Evolutionary conservation across 2,888 invertebrate species (phyloP), one percentile per base, ranked within the genome.

Genomic region (Ophraella communa): DNA sequence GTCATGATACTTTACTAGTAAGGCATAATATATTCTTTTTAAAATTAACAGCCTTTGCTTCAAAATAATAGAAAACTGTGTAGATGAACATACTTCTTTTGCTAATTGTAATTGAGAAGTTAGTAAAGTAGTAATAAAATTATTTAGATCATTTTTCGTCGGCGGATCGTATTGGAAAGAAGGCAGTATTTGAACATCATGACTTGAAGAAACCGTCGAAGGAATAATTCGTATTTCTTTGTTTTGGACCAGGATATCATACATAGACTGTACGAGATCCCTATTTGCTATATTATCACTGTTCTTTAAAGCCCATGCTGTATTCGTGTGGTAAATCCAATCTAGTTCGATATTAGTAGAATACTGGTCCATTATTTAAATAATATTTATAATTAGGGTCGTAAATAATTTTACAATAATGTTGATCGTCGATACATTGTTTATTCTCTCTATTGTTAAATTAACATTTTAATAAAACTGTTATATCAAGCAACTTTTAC

Each of bases 241-340:
- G 74, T 85, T 86, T 35, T 83, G 81, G 24, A 87, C 67, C 7
- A 88, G 80, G 59, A 83, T 79, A 64, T 86, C 85, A 75, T 85
- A 88, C 67, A 87, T 81, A 1, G 82, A 79, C 51, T 84, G 82
- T 4, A 85, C 83, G 20, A 83, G 83, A 76, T 86, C 85, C 62
- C 86, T 79, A 51, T 83, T 83, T 10, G 85, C 84, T 64, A 88
- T 81, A 64, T 78, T 81, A 76, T 86, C 86, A 72, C 85, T 84
- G 69, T 85, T 85, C 76, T 87, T 87, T 58, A 81, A 76, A n/a
- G 86, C 83, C 88, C 88, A 88, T 18, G 84, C 80, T 52, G 84
- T 80, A 76, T 87, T 87, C 49, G 86, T 82, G 72, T 86, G 86
- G 64, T 87, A 87, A 45, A 84, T 80, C 85, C 87, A 87, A 75